These are phyloP conservation scores for Lucilia cuprina DNA, from an alignment of 1,140 invertebrate genomes.

Conservation along the genomic window DNA sequence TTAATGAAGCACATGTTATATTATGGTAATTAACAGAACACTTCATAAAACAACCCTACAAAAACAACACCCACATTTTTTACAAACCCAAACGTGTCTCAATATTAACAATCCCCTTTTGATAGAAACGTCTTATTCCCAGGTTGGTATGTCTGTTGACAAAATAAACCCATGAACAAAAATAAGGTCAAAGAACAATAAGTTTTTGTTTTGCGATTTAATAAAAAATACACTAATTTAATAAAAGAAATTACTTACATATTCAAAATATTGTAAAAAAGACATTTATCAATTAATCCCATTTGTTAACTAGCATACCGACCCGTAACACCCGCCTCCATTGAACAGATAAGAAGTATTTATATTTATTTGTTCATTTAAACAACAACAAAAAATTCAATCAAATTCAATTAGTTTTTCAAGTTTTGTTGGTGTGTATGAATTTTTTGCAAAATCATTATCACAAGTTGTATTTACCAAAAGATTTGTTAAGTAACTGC, in stretches of 20 bases:
- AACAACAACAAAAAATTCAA: too few species aligned
- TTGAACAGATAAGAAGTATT: not conserved
- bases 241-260: not conserved
- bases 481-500: not conserved
- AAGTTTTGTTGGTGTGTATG: not conserved
- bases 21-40: not conserved
- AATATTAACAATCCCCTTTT: not conserved
- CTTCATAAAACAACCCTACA: not conserved
- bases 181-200: not conserved
- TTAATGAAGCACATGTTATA: not conserved
- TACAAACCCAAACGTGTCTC: not conserved
- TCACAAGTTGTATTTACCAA: not conserved
- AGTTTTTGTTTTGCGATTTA: too few species aligned
- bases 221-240: not conserved
- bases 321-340: not conserved
- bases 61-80: not conserved
- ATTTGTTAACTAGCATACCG: not conserved
- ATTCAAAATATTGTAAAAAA: not conserved
- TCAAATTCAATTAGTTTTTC: not conserved
- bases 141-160: not conserved
- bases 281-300: not conserved
- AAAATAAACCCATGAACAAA: not conserved
- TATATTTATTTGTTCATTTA: not conserved
- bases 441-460: not conserved
- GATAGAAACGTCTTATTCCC: not conserved